These are phyloP conservation scores for Coelopa pilipes DNA, from an alignment of 2,888 invertebrate species.

Conservation along the genomic window DNA sequence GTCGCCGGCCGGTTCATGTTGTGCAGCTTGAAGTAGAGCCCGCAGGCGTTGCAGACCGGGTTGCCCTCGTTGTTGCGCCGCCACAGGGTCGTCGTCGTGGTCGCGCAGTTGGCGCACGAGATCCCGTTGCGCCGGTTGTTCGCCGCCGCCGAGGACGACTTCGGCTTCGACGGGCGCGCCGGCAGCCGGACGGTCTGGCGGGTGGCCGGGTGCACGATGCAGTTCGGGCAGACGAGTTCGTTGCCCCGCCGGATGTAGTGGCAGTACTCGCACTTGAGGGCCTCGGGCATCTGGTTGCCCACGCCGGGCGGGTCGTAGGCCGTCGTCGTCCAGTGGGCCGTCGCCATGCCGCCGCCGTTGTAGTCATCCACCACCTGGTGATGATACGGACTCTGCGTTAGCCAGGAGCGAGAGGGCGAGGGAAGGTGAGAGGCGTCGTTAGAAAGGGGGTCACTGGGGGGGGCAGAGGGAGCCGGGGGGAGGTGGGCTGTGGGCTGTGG, in stretches of 20 bases:
- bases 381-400: constrained; percentile 58
- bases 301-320: constrained; percentile 51
- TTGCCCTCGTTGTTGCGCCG: constrained; percentile 87
- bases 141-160: constrained; percentile 57
- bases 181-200: constrained; percentile 51
- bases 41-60: constrained; percentile 88
- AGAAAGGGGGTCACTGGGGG: background rate
- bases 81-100: constrained; percentile 82
- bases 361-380: constrained; percentile 64
- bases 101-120: constrained; percentile 74
- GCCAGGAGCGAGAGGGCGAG: constrained; percentile 34
- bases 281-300: constrained; percentile 46
- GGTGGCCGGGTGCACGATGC: constrained; percentile 48
- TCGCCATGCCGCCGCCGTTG: constrained; percentile 51
- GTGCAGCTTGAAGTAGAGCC: constrained; percentile 65
- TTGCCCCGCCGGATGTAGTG: constrained; percentile 55
- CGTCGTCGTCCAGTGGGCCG: constrained; percentile 54
- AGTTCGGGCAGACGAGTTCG: constrained; percentile 53
- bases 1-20: constrained; percentile 87
- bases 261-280: constrained; percentile 59
- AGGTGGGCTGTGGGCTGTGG: no score
- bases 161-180: constrained; percentile 61
- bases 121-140: constrained; percentile 64
- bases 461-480: no score
- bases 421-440: background rate